Base-by-base conservation (phyloP, 2,113 vertebrate species). In the Etia nguti region DNA sequence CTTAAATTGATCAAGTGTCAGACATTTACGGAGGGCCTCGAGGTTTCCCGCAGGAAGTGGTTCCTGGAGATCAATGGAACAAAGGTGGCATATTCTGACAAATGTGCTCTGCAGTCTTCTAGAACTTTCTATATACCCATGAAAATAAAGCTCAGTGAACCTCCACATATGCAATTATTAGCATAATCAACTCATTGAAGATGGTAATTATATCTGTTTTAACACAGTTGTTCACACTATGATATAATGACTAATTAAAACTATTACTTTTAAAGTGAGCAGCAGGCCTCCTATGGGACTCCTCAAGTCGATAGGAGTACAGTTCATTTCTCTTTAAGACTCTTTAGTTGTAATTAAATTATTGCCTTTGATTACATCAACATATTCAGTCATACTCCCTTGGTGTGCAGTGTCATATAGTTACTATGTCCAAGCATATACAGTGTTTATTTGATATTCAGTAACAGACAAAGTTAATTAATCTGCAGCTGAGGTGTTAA, bases 221-320 rank as follows among this genome's bases (percentile, higher is more conserved):
- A 84, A 84, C 87, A 89, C 10, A 84, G 86, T 65, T 36, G 34
- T 80, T 91, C 50, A 54, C 57, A 79, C 81, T 81, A 79, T 86
- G 81, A 89, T 86, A 73, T 48, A 81, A 86, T 84, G 79, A 83
- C 59, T 90, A 86, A 93, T 95, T 95, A 89, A 92, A 93, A 60
- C 36, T 26, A 83, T 87, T 90, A 91, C 82, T 84, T 87, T 82
- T 91, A 50, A 89, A 92, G 79, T 88, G 88, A 92, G 85, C 43
- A 86, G 36, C n/a, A 54, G 60, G 81, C 48, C 38, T 90, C 90
- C 89, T 83, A 10, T 60, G 95, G 92, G 90, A 89, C 60, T 84
- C 34, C 60, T 81, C 38, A 82, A 79, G 55, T 38, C 22, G 68
- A 88, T 54, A 56, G 68, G 65, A 80, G 59, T 29, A 86, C 57